These are phyloP conservation scores for Scotopteryx bipunctaria DNA, from an alignment of 2,888 invertebrate species.

Conservation along the genomic window DNA sequence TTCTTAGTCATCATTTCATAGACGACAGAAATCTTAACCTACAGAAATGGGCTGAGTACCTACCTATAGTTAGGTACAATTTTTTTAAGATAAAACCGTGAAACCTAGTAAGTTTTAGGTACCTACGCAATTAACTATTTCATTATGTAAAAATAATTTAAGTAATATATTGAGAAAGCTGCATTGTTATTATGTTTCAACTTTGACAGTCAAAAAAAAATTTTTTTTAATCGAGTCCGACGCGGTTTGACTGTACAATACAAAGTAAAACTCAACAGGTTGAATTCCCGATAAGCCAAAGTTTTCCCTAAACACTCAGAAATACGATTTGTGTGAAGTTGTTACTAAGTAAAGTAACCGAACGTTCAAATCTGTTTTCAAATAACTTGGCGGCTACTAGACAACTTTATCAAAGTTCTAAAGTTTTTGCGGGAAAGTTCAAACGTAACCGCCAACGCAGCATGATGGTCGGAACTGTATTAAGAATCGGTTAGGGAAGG, in stretches of 20 bases:
- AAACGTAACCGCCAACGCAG: slow-evolving; percentile 10
- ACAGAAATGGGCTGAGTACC: too few species aligned
- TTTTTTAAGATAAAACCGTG: too few species aligned
- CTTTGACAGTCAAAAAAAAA: slow-evolving; percentile 21
- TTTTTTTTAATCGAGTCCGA: slow-evolving; percentile 43
- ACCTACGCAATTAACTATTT: neutral
- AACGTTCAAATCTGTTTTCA: slow-evolving; percentile 17
- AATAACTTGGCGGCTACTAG: slow-evolving; percentile 28
- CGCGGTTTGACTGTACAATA: slow-evolving; percentile 33
- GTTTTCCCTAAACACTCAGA: slow-evolving; percentile 41
- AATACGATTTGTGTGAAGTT: slow-evolving; percentile 29
- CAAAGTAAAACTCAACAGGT: slow-evolving; percentile 60
- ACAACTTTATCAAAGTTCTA: slow-evolving; percentile 22
- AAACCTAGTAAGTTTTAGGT: too few species aligned
- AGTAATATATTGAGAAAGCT: neutral
- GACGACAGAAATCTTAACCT: too few species aligned
- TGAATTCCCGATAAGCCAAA: slow-evolving; percentile 44
- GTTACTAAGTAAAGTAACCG: slow-evolving; percentile 7
- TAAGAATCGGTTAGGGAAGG: slow-evolving; percentile 25
- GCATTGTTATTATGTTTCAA: slow-evolving; percentile 7
- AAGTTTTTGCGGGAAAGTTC: slow-evolving; percentile 33
- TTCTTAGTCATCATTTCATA: too few species aligned
- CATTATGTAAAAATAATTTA: neutral
- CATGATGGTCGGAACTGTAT: slow-evolving; percentile 9
- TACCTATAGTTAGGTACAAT: too few species aligned